Base-by-base conservation (phyloP, 2,888 invertebrate species). In the Ditula angustiorana region DNA sequence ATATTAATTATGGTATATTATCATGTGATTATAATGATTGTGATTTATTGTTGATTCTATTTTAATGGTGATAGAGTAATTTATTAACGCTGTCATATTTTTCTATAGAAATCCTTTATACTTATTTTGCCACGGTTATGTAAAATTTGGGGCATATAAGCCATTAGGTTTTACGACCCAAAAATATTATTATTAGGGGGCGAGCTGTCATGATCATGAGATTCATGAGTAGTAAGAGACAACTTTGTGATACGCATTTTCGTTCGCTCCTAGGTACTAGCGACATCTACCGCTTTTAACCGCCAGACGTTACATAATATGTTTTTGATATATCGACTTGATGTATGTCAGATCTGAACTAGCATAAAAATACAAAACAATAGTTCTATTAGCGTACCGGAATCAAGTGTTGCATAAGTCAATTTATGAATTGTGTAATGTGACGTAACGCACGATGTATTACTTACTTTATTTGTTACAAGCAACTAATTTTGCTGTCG, bases 291-390 rank as follows among this genome's bases (percentile, higher is more conserved):
- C 10, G 5, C 16, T 19, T 41, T 19, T 19, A 19, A 19, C 3
- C n/a, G n/a, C n/a, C n/a, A 19, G 41, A 19, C 16, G 16, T 49
- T 49, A 5, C 49, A 10, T 49, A 41, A 41, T 16, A 16, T 10
- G 10, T 16, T 49, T 49, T 8, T 41, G 41, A 41, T 49, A 47
- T 24, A 49, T 28, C n/a, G n/a, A n/a, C 49, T 49, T 49, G 49
- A 49, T 28, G 49, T 49, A 5, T 28, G 16, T 49, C 49, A 28
- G 49, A 1, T n/a, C 35, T n/a, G 11, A 16, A 49, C 8, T 28
- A 26, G 26, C 5, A 10, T 49, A 26, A 13, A 26, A 47, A 10
- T 10, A 41, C 10, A 16, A 49, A 49, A 49, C 16, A 49, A 26
- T 49, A 49, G 49, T 26, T 49, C 26, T 10, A 28, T 28, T 16